These are phyloP conservation scores for Phania funesta DNA, from an alignment of 2,888 invertebrate genomes.

Conservation along the genomic window DNA sequence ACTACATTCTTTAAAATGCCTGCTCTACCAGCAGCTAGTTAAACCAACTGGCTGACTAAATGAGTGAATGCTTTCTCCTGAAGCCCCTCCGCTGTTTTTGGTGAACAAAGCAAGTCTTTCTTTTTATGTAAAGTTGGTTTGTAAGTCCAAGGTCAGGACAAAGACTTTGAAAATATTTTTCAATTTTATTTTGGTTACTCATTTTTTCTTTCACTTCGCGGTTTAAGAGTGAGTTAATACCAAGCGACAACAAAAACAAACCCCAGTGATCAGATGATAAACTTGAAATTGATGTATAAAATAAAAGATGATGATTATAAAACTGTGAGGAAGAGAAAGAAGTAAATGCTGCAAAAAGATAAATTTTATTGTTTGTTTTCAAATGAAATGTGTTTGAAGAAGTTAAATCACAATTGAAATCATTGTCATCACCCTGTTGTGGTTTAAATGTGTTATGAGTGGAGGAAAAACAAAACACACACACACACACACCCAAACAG, in stretches of 20 bases:
- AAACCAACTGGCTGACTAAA: constrained; percentile 13
- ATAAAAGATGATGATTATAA: constrained; percentile 2
- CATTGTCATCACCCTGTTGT: background rate
- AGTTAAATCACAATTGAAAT: constrained; percentile 45
- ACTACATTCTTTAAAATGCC: constrained; percentile 2
- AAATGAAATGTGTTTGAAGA: constrained; percentile 30
- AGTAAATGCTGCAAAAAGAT: background rate
- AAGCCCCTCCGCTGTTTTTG: constrained; percentile 29
- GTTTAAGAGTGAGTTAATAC: background rate
- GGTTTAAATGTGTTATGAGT: background rate
- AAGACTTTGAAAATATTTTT: constrained; percentile 76
- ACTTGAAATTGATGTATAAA: constrained; percentile 55
- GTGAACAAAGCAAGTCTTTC: constrained; percentile 64
- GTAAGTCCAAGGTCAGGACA: constrained; percentile 79
- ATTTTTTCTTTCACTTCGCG: constrained; percentile 25
- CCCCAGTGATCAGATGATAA: constrained; percentile 23
- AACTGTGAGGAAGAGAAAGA: constrained; percentile 11
- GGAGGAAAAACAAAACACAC: background rate
- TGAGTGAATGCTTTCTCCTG: constrained; percentile 51
- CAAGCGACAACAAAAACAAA: background rate
- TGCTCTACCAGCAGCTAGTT: background rate
- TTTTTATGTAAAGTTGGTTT: constrained; percentile 65
- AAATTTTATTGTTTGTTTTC: constrained; percentile 50
- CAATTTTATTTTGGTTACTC: constrained; percentile 48
- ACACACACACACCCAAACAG: no score